Evolutionary conservation across 2,888 invertebrate genomes (phyloP), one percentile per base, ranked within the genome.

Genomic region (Pimpla rufipes): DNA sequence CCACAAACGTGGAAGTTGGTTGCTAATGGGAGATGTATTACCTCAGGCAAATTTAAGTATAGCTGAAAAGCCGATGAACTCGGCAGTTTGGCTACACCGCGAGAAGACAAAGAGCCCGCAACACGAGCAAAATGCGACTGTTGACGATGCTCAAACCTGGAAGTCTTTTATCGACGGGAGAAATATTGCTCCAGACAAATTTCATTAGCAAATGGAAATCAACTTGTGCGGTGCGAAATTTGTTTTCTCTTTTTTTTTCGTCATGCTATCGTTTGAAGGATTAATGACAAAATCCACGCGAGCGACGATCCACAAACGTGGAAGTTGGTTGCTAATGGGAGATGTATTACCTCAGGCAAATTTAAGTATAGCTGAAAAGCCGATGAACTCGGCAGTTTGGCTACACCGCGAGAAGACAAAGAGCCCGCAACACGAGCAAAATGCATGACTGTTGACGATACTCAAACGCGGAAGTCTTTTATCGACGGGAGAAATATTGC

Each of bases 331-430:
- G n/a, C n/a, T n/a, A n/a, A n/a, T n/a, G n/a, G n/a, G n/a, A n/a
- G n/a, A n/a, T n/a, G n/a, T 29, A 29, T 29, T 5, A 3, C 29
- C 3, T 29, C 29, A 5, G 29, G 5, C 29, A 29, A 29, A 2
- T 29, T n/a, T n/a, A n/a, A n/a, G n/a, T n/a, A n/a, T n/a, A n/a
- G 76, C 67, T 71, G 71, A 83, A 79, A 79, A 79, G 50, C 76
- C 73, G 62, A 62, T 62, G 62, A 37, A 62, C 62, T 62, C 62
- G 37, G 62, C 37, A 62, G 37, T 62, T 62, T 37, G 62, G 37
- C 62, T 62, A 7, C 10, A 35, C 21, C 35, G 42, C 66, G 42
- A 45, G 42, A 66, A 66, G 66, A 66, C 21, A 66, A 23, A 45
- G 52, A 66, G 57, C 79, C 55, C 64, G 37, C n/a, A n/a, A n/a